Evolutionary conservation across 2,888 invertebrate genomes (phyloP), one percentile per base, ranked within the genome.

Genomic region (Brachyptera putata): DNA sequence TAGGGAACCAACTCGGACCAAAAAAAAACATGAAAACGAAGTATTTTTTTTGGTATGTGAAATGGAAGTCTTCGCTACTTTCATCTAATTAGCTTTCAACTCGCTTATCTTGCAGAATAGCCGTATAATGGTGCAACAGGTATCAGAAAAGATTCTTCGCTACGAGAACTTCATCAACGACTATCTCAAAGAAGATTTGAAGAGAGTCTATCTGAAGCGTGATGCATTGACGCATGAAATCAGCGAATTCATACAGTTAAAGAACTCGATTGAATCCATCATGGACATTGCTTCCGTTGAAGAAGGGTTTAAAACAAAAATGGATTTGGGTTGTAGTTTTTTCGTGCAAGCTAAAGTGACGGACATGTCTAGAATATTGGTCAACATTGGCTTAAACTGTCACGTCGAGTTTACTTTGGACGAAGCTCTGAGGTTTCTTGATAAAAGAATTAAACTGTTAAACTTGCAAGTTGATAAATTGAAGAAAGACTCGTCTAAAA

Each of bases 281-380:
- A 70, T 81, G 53, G 79, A 82, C 60, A 79, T 79, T 34, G 75
- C 77, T 2, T 70, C 79, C 0, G 77, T 82, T 49, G 77, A 81
- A 3, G 75, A 77, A 63, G 80, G 80, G 25, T 76, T 85, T 55
- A 85, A 85, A 68, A 85, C 86, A 0, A 80, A 86, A 75, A 80
- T 93, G 24, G 89, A 93, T 71, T 75, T 94, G 26, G 93, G 93
- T n/a, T 86, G 87, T 67, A 89, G 87, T 72, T 87, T 91, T 66
- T 93, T 89, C 69, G 84, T 89, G 71, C 86, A 91, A 72, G 90
- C 90, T 0, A 76, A 83, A 58, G 83, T 91, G 56, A 75, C 79
- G 56, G 84, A 89, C 70, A 77, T 84, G 1, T 81, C 84, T 0
- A 79, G 74, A 39, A 81, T 93, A 56, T 75, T 86, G 22, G 79